Evolutionary conservation across 2,888 invertebrate species (phyloP).

Genomic region (Chorisops tibialis): DNA sequence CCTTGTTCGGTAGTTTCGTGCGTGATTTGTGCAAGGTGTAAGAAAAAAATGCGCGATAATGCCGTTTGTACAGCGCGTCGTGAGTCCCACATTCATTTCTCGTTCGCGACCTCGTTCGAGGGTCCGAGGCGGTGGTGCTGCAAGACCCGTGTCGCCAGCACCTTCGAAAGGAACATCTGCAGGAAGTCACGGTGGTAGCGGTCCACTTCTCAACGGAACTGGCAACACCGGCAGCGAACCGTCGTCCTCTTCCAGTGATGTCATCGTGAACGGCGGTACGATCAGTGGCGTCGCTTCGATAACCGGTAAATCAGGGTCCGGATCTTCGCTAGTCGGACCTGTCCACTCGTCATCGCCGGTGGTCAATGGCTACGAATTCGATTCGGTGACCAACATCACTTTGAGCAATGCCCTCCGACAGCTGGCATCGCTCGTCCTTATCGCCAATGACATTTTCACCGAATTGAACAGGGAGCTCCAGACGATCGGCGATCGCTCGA

Average conservation of each 20-base stretch:
- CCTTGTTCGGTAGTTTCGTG: neutral
- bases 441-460: slow-evolving; percentile 82
- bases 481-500: slow-evolving; percentile 70
- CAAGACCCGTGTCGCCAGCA: slow-evolving; percentile 38
- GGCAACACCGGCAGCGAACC: neutral
- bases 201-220: neutral
- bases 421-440: slow-evolving; percentile 76
- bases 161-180: slow-evolving; percentile 31
- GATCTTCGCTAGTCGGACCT: slow-evolving; percentile 32
- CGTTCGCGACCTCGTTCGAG: slow-evolving; percentile 51
- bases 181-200: slow-evolving; percentile 8
- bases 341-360: slow-evolving; percentile 5
- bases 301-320: slow-evolving; percentile 38
- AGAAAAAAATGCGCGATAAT: slow-evolving; percentile 55
- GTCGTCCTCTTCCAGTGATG: neutral
- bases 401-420: slow-evolving; percentile 80
- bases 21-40: neutral
- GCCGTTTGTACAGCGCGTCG: slow-evolving; percentile 83
- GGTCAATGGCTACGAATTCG: slow-evolving; percentile 72
- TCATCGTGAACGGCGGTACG: slow-evolving; percentile 3
- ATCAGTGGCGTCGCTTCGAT: slow-evolving; percentile 36
- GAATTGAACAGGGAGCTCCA: slow-evolving; percentile 75
- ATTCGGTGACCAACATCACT: slow-evolving; percentile 83
- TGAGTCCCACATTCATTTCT: slow-evolving; percentile 78
- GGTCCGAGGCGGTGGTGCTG: slow-evolving; percentile 28